Percentiles rank a stretch among this genome's conserved stretches.
These are phyloP conservation scores for Drosophila bunnanda DNA, from an alignment of 2,888 invertebrate species.

Conservation along the genomic window DNA sequence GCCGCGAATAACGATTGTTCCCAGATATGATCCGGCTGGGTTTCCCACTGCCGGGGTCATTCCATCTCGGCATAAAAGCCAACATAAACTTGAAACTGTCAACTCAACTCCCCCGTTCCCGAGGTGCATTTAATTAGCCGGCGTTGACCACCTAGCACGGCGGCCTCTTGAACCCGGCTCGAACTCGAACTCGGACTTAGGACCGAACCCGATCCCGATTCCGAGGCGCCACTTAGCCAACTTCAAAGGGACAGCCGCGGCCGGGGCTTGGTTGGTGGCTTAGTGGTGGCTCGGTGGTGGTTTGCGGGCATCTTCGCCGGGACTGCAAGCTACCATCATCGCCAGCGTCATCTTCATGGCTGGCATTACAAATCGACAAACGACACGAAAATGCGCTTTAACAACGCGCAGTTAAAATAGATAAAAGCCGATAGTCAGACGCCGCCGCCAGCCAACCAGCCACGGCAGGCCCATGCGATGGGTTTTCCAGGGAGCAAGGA, in stretches of 20 bases:
- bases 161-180: conserved; percentile 73
- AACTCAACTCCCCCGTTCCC: conserved; percentile 48
- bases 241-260: conserved; percentile 67
- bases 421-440: conserved; percentile 78
- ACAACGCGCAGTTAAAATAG: conserved; percentile 82
- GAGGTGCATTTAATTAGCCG: conserved; percentile 74
- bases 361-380: conserved; percentile 82
- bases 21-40: conserved; percentile 40
- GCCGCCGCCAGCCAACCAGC: conserved; percentile 49
- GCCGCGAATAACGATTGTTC: conserved; percentile 34
- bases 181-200: conserved; percentile 12
- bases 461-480: conserved; percentile 6
- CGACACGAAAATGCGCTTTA: conserved; percentile 84
- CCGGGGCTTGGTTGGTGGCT: conserved; percentile 37
- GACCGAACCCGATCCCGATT: conserved; percentile 41
- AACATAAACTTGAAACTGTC: conserved; percentile 67
- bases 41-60: conserved; percentile 4
- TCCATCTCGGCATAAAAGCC: conserved; percentile 48
- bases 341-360: conserved; percentile 46
- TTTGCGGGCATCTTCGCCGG: conserved; percentile 43
- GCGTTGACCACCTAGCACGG: conserved; percentile 67
- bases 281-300: conserved; percentile 31
- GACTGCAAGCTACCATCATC: conserved; percentile 59
- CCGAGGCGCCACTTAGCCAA: conserved; percentile 82
- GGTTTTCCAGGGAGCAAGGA: conserved; percentile 1